Percentiles rank a stretch among this genome's conserved stretches.
Conservation (phyloP, 2,113 vertebrate species). For the Pygoscelis antarcticus region DNA sequence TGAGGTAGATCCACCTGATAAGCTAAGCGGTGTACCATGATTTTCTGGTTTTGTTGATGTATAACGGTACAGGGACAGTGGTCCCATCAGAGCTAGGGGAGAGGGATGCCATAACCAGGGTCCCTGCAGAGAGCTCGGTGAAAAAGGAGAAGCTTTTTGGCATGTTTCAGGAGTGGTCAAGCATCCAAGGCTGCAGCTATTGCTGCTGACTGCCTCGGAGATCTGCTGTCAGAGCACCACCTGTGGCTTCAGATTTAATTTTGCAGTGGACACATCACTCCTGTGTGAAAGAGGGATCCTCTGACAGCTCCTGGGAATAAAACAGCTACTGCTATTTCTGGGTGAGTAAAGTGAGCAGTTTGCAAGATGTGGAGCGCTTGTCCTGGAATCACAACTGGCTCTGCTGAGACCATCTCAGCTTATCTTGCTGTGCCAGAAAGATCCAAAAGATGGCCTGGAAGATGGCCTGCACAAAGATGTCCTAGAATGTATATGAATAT, state of each 20-base stretch:
- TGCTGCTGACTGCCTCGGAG: not conserved
- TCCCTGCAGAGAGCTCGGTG: not conserved
- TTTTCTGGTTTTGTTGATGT: not conserved
- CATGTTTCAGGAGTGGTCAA: not conserved
- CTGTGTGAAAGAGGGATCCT: not conserved
- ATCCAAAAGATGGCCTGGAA: not conserved
- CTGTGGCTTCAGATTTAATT: not conserved
- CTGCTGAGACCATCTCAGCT: not conserved
- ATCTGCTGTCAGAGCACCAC: not conserved
- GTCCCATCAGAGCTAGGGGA: not conserved
- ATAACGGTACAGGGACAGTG: not conserved
- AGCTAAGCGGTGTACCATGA: not conserved
- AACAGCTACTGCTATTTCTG: not conserved
- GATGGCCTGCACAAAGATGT: not conserved
- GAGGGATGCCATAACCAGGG: not conserved
- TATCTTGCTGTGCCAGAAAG: not conserved
- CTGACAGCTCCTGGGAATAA: not conserved
- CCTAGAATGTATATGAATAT: not conserved
- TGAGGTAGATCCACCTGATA: not conserved
- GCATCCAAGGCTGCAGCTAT: not conserved
- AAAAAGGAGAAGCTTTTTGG: not conserved
- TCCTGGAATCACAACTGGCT: not conserved
- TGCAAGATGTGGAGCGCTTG: not conserved
- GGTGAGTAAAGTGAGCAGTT: not conserved
- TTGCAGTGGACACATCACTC: not conserved